Conservation (phyloP, 2,113 vertebrate genomes). For the Salvelinus sp. region DNA sequence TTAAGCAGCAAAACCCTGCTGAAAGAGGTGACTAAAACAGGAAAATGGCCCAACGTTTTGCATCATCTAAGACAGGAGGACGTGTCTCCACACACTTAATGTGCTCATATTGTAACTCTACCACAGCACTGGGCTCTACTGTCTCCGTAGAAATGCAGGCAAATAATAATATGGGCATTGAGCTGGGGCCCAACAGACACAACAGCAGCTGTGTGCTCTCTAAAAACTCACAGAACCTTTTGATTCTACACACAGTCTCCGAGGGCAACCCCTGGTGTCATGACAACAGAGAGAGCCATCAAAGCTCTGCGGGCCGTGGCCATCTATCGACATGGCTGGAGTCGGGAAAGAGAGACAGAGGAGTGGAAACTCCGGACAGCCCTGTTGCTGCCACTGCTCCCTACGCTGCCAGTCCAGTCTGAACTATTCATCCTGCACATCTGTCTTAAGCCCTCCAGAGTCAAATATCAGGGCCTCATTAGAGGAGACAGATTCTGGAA, state of each 20-base stretch:
- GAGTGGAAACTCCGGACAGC: slow-evolving; percentile 16
- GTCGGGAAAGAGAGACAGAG: neutral
- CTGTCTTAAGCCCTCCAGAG: neutral
- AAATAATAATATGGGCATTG: neutral
- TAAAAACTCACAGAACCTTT: neutral
- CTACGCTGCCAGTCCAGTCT: neutral
- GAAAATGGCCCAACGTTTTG: too few relatives aligned
- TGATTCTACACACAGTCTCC: neutral
- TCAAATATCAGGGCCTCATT: slow-evolving; percentile 7
- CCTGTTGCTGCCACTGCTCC: neutral
- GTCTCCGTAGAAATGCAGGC: neutral
- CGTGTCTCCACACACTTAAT: too few relatives aligned
- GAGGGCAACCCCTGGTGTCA: slow-evolving; percentile 21
- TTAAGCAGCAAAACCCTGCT: too few relatives aligned
- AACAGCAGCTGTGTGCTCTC: neutral
- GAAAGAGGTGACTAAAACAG: too few relatives aligned
- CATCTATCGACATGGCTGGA: slow-evolving; percentile 34
- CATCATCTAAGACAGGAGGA: too few relatives aligned
- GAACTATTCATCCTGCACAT: slow-evolving; percentile 17
- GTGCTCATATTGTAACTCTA: too few relatives aligned
- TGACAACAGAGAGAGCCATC: neutral
- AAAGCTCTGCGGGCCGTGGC: neutral
- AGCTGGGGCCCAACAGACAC: neutral
- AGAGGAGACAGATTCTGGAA: slow-evolving; percentile 31
- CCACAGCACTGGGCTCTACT: too few relatives aligned